A percentile compares a stretch with the other conserved stretches of the same genome.
Conservation (phyloP, 2,888 invertebrate species). For the Melanchra persicariae region DNA sequence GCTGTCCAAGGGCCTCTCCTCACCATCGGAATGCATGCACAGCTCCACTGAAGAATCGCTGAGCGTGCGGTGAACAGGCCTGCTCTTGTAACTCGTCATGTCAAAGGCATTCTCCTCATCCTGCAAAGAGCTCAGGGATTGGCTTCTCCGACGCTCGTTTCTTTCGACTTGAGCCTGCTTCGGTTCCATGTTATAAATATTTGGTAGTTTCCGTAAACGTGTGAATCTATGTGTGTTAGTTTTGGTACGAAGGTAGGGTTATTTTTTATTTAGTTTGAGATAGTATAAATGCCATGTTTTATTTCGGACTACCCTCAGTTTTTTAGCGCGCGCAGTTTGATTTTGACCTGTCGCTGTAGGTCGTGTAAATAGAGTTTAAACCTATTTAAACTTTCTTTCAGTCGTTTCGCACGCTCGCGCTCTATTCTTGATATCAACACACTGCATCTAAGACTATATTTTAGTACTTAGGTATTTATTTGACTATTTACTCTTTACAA, state of each 20-base stretch:
- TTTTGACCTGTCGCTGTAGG: not conserved
- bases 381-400: too few relatives aligned
- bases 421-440: too few relatives aligned
- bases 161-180: slow-evolving; percentile 9
- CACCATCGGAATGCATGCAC: slow-evolving; percentile 66
- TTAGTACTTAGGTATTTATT: too few relatives aligned
- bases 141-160: slow-evolving; percentile 26
- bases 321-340: not conserved
- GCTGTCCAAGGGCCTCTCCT: slow-evolving; percentile 66
- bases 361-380: not conserved
- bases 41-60: slow-evolving; percentile 73
- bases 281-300: not conserved
- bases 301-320: slow-evolving; percentile 29
- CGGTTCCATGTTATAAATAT: slow-evolving; percentile 40
- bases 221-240: not conserved
- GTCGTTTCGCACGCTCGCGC: too few relatives aligned
- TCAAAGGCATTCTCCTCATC: slow-evolving; percentile 40
- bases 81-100: slow-evolving; percentile 30
- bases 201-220: not conserved
- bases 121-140: slow-evolving; percentile 54
- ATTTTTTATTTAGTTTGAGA: not conserved
- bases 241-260: slow-evolving; percentile 2
- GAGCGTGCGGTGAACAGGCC: slow-evolving; percentile 48
- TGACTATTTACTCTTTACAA: too few relatives aligned
- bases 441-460: too few relatives aligned